These are phyloP conservation scores for Lasioglossum pauxillum DNA, from an alignment of 2,888 invertebrate genomes.

Conservation along the genomic window DNA sequence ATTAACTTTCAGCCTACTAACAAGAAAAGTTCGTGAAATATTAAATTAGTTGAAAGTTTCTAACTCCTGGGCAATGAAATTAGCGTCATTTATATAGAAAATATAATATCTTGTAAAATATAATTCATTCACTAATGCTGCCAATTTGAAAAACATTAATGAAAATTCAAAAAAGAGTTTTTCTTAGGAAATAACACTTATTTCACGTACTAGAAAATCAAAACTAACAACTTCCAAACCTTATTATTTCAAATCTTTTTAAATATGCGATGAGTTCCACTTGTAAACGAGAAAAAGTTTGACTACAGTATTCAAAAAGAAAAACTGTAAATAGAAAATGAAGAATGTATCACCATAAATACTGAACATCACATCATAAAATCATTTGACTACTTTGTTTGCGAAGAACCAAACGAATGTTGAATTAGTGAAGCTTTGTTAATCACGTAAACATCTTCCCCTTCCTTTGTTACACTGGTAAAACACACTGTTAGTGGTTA, in stretches of 20 bases:
- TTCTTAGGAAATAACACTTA: neutral
- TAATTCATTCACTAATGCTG: neutral
- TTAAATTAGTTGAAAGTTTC: neutral
- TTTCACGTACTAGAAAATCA: neutral
- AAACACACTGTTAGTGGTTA: conserved; percentile 52
- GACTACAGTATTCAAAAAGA: neutral
- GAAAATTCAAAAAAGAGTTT: neutral
- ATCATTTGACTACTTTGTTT: neutral
- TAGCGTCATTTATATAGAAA: neutral
- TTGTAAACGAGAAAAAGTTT: neutral
- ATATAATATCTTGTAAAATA: neutral
- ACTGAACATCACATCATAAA: neutral
- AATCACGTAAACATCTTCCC: conserved; percentile 46
- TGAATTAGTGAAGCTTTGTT: conserved; percentile 36
- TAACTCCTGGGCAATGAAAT: neutral
- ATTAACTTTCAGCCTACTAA: neutral
- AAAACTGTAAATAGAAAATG: conserved; percentile 16
- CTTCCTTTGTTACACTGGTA: conserved; percentile 36
- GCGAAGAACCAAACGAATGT: neutral
- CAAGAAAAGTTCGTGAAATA: neutral
- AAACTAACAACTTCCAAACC: neutral
- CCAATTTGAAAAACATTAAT: neutral
- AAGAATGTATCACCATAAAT: neutral
- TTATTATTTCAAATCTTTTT: neutral
- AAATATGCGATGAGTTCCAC: neutral